phyloP scores from a whole-genome alignment of 2,797 vertebrate species.

The Rhinogobio ventralis region DNA sequence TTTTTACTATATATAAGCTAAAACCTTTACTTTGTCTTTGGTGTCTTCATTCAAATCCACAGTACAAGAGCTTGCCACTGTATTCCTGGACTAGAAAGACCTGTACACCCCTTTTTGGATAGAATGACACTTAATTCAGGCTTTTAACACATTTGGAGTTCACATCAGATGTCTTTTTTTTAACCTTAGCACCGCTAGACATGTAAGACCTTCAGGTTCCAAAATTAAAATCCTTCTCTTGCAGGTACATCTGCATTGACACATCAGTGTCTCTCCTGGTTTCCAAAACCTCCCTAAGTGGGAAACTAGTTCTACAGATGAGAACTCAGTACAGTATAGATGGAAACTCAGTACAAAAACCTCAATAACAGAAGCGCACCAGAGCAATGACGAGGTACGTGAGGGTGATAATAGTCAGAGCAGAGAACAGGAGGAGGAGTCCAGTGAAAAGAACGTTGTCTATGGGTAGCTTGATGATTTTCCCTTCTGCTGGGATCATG shows the following conservation, averaged over 20 bases:
- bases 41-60: neutral
- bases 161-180: conserved; percentile 3
- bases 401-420: conserved; percentile 79
- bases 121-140: conserved; percentile 15
- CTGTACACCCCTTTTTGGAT: neutral
- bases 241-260: conserved; percentile 14
- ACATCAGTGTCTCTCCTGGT: neutral
- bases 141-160: conserved; percentile 8
- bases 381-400: conserved; percentile 79
- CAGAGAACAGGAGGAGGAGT: conserved; percentile 85
- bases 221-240: conserved; percentile 18
- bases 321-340: conserved; percentile 10
- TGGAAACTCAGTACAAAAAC: neutral
- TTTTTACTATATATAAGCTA: conserved; percentile 5
- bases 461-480: conserved; percentile 81
- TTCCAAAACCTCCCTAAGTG: conserved; percentile 19
- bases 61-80: neutral
- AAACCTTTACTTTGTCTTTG: neutral
- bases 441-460: conserved; percentile 81
- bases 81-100: neutral
- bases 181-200: neutral
- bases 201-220: conserved; percentile 7
- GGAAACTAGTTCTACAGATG: neutral
- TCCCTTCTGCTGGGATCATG: conserved; percentile 91
- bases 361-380: conserved; percentile 77